Evolutionary conservation across 2,888 invertebrate species (phyloP), one percentile per base, ranked within the genome.

Genomic region (Tipula lateralis): DNA sequence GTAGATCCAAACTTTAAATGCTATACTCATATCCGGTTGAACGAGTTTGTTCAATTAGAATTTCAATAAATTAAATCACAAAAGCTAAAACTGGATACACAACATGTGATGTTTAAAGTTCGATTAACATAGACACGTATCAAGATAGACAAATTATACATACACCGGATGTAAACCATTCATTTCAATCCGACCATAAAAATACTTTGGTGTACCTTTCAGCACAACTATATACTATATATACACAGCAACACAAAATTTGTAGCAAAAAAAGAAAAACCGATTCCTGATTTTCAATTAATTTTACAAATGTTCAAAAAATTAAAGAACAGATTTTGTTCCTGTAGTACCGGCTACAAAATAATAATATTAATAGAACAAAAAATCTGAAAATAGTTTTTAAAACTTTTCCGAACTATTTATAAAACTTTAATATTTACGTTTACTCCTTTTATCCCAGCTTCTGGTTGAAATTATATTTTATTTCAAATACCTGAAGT

Each of bases 341-440:
- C 24, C 9, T 24, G 24, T 66, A 66, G 7, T 24, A 7, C 24
- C 1, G 66, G 66, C 66, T 66, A 44, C 44, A 44, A 44, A 66
- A 50, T n/a, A 24, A 66, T 66, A 66, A 66, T 66, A 24, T 66
- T 66, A 24, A 24, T 66, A 66, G 24, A 24, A 24, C 66, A 24
- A 66, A 66, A 66, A 66, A 66, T 0, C 66, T 9, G 66, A 24
- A 66, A 66, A 66, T 66, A 66, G 24, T 66, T 66, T 9, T 24
- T 7, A 9, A 19, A 66, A 66, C 24, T 66, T 66, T 66, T 66
- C 12, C 44, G 1, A 66, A 66, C 66, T 9, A 66, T 66, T 66
- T 66, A 66, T 66, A 66, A 66, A 66, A 66, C n/a, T 44, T 44
- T 44, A 66, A 66, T 66, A 66, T 66, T 66, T 66, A 19, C 66